Evolutionary conservation across 2,797 vertebrate genomes (phyloP), one percentile per base, ranked within the genome.

Genomic region (Vespertilio murinus): DNA sequence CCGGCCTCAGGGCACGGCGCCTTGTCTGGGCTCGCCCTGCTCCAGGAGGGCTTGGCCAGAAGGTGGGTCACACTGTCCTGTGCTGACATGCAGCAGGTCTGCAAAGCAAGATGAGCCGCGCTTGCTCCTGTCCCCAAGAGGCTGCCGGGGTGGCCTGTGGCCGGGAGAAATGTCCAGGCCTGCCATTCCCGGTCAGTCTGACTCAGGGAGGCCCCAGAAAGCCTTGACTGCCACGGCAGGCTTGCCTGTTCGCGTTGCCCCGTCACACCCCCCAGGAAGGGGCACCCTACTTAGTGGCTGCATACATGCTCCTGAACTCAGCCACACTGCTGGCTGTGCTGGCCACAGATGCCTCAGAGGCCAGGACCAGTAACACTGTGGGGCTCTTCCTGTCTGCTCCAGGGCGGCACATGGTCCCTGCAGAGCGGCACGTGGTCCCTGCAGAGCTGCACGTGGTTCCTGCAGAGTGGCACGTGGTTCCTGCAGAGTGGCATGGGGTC

Each of bases 11-110:
- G 93, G 81, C 47, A 23, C 18, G 84, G 45, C 6, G 14, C 10
- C 8, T 38, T 94, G 95, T 84, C 93, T 90, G 77, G 92, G 45
- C 96, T 94, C 1, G 47, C 73, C 90, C 73, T 74, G 90, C 56
- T 80, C 45, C 17, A 90, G 33, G 12, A 82, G 78, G 45, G 30
- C 67, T 94, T 96, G 90, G 94, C 69, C 71, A 47, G 64, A 88
- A 83, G 92, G 17, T 65, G 70, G 94, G 67, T 94, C 93, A 93
- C 4, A 0, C 85, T 71, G 67, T 84, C 88, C 92, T 91, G 90
- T 87, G 79, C 52, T 85, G 77, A 95, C 95, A 88, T 33, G 70
- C n/a, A 22, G 25, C 70, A 69, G 49, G 33, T 59, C 81, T 81
- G 59, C 18, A 1, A 69, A 65, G 74, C 83, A 88, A 33, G 80